Conservation (phyloP, 1,140 invertebrate genomes). For the Cephus cinctus region DNA sequence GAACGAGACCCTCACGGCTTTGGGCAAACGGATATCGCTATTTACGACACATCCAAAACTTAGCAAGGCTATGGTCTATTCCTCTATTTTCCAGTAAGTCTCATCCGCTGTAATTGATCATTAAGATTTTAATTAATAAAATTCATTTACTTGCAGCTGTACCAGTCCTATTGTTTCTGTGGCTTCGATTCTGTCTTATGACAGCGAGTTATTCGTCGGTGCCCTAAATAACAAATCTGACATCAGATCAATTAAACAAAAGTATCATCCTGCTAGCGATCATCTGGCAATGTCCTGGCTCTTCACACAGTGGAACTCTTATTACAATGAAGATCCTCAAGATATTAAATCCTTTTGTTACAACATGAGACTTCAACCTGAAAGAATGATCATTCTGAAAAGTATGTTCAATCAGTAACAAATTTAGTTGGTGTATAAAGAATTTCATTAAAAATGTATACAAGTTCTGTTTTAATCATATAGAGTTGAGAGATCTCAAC, state of each 20-base stretch:
- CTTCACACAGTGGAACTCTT: conserved; percentile 48
- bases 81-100: conserved; percentile 55
- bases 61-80: conserved; percentile 58
- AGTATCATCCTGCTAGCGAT: conserved; percentile 57
- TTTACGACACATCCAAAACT: conserved; percentile 60
- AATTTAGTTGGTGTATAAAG: background rate
- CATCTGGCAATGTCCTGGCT: conserved; percentile 57
- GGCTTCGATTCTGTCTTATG: conserved; percentile 32
- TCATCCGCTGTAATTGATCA: background rate
- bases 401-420: conserved; percentile 37
- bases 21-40: conserved; percentile 57
- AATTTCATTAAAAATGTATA: conserved; percentile 1
- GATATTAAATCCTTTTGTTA: conserved; percentile 42
- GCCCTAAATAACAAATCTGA: conserved; percentile 30
- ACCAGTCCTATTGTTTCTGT: conserved; percentile 47
- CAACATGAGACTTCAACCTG: conserved; percentile 41
- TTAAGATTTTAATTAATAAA: conserved; percentile 2
- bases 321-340: conserved; percentile 22
- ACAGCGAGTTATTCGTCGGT: conserved; percentile 35
- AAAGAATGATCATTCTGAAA: conserved; percentile 47
- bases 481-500: conserved; percentile 52
- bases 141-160: conserved; percentile 41
- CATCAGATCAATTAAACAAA: conserved; percentile 53
- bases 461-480: background rate
- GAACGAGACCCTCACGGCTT: conserved; percentile 58